phyloP scores from a whole-genome alignment of 1,140 invertebrate species.

The Yoshiicerus persimilis region DNA sequence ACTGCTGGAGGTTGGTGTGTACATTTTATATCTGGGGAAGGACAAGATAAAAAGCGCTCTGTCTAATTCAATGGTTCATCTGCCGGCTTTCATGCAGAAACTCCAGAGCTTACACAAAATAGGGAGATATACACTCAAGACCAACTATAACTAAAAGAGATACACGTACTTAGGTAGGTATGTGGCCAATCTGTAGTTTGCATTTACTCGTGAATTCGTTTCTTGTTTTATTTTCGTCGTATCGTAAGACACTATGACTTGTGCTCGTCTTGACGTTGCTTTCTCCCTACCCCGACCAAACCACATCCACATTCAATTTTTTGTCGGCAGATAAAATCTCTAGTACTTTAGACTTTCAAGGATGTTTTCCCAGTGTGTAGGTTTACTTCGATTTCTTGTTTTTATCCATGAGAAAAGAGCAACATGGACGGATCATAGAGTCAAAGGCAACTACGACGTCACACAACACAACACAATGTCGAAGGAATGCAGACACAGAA shows the following conservation, averaged over 20 bases:
- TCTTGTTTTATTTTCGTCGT: background rate
- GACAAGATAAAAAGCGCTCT: background rate
- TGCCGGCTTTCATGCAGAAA: background rate
- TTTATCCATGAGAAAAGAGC: constrained; percentile 8
- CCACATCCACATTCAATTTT: background rate
- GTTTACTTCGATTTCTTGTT: background rate
- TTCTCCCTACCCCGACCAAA: background rate
- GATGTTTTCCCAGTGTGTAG: background rate
- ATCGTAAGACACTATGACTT: background rate
- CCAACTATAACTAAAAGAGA: background rate
- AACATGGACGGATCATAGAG: constrained; percentile 9
- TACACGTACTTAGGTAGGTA: background rate
- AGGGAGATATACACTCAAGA: background rate
- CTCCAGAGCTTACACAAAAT: background rate
- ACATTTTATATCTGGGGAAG: background rate
- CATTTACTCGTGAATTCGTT: background rate
- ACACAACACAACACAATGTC: background rate
- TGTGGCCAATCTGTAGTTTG: background rate
- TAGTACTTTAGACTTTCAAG: background rate
- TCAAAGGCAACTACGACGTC: background rate
- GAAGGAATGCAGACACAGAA: background rate
- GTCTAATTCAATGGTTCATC: background rate
- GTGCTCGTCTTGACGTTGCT: background rate
- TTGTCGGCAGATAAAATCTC: background rate
- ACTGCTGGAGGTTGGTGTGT: background rate